Evolutionary conservation across 2,113 vertebrate genomes (phyloP).

Genomic region (Istiophorus platypterus): DNA sequence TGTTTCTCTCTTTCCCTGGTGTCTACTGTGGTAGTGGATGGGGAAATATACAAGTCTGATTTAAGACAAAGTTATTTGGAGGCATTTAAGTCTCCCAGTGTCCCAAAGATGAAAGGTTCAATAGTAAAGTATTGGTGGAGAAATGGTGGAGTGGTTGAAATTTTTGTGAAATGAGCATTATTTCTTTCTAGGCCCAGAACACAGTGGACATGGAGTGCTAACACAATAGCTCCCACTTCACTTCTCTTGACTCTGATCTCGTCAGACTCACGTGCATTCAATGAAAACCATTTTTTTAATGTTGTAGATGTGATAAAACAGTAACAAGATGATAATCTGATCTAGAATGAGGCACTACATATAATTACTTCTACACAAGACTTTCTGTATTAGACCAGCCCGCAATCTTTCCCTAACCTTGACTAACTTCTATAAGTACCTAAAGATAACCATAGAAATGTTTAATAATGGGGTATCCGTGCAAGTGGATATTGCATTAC

Average conservation of each 20-base stretch:
- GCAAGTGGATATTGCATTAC: too few species aligned
- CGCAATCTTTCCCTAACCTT: too few species aligned
- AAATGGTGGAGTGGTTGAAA: conserved; percentile 38
- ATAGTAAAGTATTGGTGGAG: conserved; percentile 27
- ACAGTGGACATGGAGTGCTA: background rate
- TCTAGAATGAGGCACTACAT: too few species aligned
- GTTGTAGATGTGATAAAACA: background rate
- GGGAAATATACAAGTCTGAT: conserved; percentile 64
- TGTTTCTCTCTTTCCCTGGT: conserved; percentile 34
- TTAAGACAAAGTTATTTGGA: conserved; percentile 65
- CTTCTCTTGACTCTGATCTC: background rate
- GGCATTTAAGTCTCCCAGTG: conserved; percentile 51
- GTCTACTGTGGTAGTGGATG: conserved; percentile 25
- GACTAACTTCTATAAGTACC: too few species aligned
- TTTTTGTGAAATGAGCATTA: conserved; percentile 45
- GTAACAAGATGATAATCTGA: background rate
- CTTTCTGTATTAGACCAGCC: too few species aligned
- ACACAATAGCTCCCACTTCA: conserved; percentile 10
- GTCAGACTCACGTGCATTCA: background rate
- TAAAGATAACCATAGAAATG: too few species aligned
- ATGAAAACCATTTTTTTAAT: background rate
- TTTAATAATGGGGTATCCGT: too few species aligned
- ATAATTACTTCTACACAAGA: too few species aligned
- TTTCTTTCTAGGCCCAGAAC: conserved; percentile 28
- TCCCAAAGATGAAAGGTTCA: conserved; percentile 46